Conservation (phyloP, 35 echinoderm and acorn worm species). For the Lytechinus pictus region DNA sequence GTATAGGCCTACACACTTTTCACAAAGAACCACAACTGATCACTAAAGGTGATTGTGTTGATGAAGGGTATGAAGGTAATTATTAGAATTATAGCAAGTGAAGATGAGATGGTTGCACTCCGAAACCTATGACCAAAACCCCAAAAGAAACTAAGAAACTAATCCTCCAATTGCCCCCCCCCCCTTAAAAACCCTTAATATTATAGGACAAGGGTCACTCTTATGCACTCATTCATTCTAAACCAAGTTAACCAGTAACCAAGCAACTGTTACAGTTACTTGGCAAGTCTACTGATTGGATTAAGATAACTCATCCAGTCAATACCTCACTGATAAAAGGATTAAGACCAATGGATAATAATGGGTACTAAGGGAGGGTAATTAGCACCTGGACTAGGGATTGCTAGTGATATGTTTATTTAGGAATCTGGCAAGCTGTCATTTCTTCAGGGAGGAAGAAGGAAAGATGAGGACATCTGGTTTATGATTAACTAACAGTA, state of each 20-base stretch:
- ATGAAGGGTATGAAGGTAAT: background rate
- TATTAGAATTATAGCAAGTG: background rate
- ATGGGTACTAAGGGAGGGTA: background rate
- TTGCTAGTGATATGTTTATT: conserved; percentile 25
- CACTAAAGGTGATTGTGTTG: background rate
- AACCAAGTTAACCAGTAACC: background rate
- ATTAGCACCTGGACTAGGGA: background rate
- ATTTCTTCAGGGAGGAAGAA: background rate
- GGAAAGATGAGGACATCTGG: background rate
- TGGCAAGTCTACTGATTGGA: background rate
- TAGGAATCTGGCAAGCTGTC: background rate
- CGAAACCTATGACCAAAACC: background rate
- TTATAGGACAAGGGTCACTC: background rate
- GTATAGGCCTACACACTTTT: too few relatives aligned
- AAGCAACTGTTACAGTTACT: background rate
- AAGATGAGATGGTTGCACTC: background rate
- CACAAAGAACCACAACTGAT: too few relatives aligned
- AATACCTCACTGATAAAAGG: background rate
- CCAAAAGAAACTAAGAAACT: too few relatives aligned
- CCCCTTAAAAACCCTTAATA: too few relatives aligned
- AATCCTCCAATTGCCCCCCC: too few relatives aligned
- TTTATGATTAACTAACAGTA: background rate
- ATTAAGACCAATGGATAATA: background rate
- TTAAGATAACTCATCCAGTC: background rate
- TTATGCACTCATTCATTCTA: background rate